Base-by-base conservation (phyloP, 2,888 invertebrate genomes). In the Troides helena region DNA sequence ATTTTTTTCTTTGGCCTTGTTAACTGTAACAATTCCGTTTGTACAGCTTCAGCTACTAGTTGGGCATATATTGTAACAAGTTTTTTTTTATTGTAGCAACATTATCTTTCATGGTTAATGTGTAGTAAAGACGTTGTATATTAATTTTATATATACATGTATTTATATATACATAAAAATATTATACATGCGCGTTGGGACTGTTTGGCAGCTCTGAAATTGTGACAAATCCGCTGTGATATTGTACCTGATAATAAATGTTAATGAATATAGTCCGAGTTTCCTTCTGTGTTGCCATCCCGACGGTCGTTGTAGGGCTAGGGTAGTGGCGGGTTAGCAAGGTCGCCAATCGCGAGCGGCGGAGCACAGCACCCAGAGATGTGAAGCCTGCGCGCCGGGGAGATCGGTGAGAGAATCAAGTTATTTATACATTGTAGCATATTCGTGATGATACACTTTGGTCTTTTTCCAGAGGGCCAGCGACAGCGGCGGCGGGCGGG, bases 401-500 rank as follows among this genome's bases (percentile, higher is more conserved):
- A 81, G 67, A 18, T 71, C 75, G 85, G 85, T 85, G 75, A 85
- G 85, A 81, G 64, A 75, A 75, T 68, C 60, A 57, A 70, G 75
- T 73, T 73, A 70, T 72, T 75, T 73, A 71, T 69, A 74, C 17
- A 68, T 71, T 57, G 71, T 67, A 61, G 7, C n/a, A 59, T 75
- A 68, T 90, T 85, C 87, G 71, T 81, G 91, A 85, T 90, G 81
- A 80, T 85, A 77, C 78, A 62, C 89, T 91, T 90, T 92, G 92
- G 74, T 92, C 92, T 90, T 86, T 39, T 89, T 88, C 79, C 89
- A 91, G 90, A 80, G 76, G 65, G 81, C 73, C 71, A 66, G 65
- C 72, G 60, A 21, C 66, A 12, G 65, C 58, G 46, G 57, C 66
- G 39, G 39, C 39, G 39, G 10, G 39, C 10, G 39, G 39, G 39